These are phyloP conservation scores for Euura saliciscinereae DNA, from an alignment of 1,140 invertebrate species.

Conservation along the genomic window DNA sequence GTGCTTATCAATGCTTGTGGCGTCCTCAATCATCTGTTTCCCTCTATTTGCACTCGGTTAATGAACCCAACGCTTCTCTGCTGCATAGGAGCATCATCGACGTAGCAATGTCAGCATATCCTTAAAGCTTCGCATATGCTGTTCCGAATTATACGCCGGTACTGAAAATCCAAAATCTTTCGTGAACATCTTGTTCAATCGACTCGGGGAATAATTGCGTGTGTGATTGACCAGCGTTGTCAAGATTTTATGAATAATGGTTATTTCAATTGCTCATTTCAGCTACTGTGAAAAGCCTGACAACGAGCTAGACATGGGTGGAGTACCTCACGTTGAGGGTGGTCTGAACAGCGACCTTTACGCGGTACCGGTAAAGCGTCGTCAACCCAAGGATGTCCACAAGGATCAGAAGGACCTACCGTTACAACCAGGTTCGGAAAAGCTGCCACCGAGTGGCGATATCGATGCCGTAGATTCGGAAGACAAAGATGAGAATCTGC, in stretches of 20 bases:
- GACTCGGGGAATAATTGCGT: too few species aligned
- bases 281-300: slow-evolving; percentile 66
- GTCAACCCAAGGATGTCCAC: slow-evolving; percentile 56
- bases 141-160: too few species aligned
- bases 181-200: too few species aligned
- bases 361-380: slow-evolving; percentile 74
- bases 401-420: slow-evolving; percentile 48
- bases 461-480: slow-evolving; percentile 57
- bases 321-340: slow-evolving; percentile 70
- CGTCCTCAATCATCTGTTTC: neutral
- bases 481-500: slow-evolving; percentile 66
- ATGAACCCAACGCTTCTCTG: too few species aligned
- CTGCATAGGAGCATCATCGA: too few species aligned
- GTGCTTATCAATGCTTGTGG: neutral
- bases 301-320: slow-evolving; percentile 62
- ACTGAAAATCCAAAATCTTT: too few species aligned
- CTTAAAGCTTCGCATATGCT: too few species aligned
- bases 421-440: slow-evolving; percentile 55
- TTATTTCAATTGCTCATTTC: slow-evolving; percentile 20
- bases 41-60: neutral
- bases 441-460: slow-evolving; percentile 52
- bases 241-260: too few species aligned
- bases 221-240: too few species aligned
- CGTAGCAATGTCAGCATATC: too few species aligned
- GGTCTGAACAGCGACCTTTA: slow-evolving; percentile 77